Evolutionary conservation across 2,797 vertebrate species (phyloP).

Genomic region (Percopsis omiscomaycus): DNA sequence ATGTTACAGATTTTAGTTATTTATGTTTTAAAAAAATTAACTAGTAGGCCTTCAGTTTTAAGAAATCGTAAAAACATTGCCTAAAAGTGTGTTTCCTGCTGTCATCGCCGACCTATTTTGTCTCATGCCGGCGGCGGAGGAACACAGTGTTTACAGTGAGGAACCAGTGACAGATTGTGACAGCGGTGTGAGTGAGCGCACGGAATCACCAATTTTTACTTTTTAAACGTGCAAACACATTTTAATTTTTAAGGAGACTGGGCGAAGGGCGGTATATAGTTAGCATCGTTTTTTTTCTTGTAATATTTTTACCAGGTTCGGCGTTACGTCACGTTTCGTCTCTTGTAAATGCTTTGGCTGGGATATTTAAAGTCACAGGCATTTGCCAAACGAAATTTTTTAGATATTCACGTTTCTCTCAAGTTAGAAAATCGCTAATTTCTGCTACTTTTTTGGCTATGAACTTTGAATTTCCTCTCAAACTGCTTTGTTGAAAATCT

Average conservation of each 20-base stretch:
- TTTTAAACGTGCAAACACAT: background rate
- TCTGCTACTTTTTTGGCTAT: background rate
- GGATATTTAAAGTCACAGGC: constrained; percentile 58
- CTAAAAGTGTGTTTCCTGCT: too few relatives aligned
- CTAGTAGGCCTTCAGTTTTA: too few relatives aligned
- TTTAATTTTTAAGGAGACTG: background rate
- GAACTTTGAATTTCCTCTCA: too few relatives aligned
- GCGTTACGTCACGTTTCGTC: constrained; percentile 54
- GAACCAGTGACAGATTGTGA: constrained; percentile 47
- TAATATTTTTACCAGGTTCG: constrained; percentile 38
- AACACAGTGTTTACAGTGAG: constrained; percentile 76
- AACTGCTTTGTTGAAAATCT: too few relatives aligned
- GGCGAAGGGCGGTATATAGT: too few relatives aligned
- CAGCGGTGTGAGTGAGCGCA: constrained; percentile 8
- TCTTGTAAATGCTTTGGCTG: constrained; percentile 27
- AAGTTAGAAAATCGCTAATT: background rate
- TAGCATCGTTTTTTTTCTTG: constrained; percentile 1
- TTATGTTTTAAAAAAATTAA: too few relatives aligned
- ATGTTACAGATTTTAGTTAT: too few relatives aligned
- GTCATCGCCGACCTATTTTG: constrained; percentile 59
- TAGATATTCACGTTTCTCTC: background rate
- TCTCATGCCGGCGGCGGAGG: constrained; percentile 61
- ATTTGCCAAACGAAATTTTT: background rate
- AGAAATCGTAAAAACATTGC: too few relatives aligned
- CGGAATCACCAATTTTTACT: background rate